Base-by-base conservation (phyloP, 2,888 invertebrate genomes). In the Ramazzottius varieornatus region DNA sequence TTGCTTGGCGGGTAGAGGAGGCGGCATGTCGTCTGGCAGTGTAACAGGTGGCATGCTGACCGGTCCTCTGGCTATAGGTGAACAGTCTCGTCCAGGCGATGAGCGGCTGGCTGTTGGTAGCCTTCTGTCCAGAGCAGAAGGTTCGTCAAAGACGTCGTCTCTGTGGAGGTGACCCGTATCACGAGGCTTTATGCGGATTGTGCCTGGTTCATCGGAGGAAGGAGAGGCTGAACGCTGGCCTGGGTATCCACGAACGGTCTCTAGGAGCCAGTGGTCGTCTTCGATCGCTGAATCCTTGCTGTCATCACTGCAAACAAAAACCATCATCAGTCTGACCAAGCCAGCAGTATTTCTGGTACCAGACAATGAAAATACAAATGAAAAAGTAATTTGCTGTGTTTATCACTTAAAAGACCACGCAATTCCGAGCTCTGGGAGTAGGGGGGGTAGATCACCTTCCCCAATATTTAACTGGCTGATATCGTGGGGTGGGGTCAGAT, bases 261-360 rank as follows among this genome's bases (percentile, higher is more conserved):
- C 54, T 8, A 54, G 24, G 13, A 16, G 54, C 54, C 54, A 54
- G 29, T 54, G n/a, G 54, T 29, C 54, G n/a, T 54, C 54, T 8
- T 54, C 54, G 54, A 24, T 54, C n/a, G n/a, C 54, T 4, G 54
- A 54, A 54, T 54, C 54, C 54, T 54, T 54, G 54, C 54, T 54
- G 54, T 54, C 54, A 4, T 54, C 54, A 29, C 54, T 54, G 54
- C 4, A 54, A 29, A 54, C 20, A 40, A 8, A 40, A n/a, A n/a
- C n/a, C n/a, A n/a, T n/a, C n/a, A n/a, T n/a, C n/a, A n/a, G n/a
- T n/a, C n/a, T n/a, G n/a, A n/a, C n/a, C n/a, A n/a, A n/a, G n/a
- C n/a, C n/a, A n/a, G n/a, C n/a, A n/a, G n/a, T n/a, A n/a, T n/a
- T n/a, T n/a, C n/a, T n/a, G n/a, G n/a, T n/a, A n/a, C n/a, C n/a